Evolutionary conservation across 1,140 invertebrate genomes (phyloP), one percentile per base, ranked within the genome.

Genomic region (Papilio polyxenes): DNA sequence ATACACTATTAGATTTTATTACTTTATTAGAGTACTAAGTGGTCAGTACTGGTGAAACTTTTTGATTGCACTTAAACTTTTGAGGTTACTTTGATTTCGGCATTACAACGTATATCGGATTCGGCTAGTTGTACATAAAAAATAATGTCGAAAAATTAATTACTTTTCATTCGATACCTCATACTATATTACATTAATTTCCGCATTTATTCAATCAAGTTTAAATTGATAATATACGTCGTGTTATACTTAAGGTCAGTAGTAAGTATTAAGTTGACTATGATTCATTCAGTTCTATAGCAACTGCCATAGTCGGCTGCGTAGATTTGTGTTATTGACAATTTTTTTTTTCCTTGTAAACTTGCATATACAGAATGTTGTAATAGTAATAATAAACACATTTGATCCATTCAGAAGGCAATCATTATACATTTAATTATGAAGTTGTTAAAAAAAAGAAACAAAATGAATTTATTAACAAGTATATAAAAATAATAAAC

Each of bases 151-250:
- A 37, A 72, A 72, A 72, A 72, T 72, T 40, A 72, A 37, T 72
- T 72, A 72, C 17, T 37, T 72, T 23, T 37, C 17, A 56, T 72
- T 72, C 13, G n/a, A 10, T 65, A 65, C 20, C 62, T 65, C 8
- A 62, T 23, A 20, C 1, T 72, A 65, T 31, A 65, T 65, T 72
- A 40, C 13, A 72, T 37, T 37, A 37, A 31, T 72, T 65, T 72
- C 65, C 65, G 65, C 65, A 72, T 72, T 72, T 15, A 69, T 69
- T 69, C 23, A 69, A 72, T 72, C 31, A 40, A 72, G 65, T 72
- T 72, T 37, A 37, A 72, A 72, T 37, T 72, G 65, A 72, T 31
- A 31, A 31, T 72, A 72, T 37, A 72, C 65, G 65, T 72, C 13
- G 31, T 72, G 65, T 62, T 62, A 62, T 23, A 3, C 11, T 40